Percentiles rank a stretch among this genome's conserved stretches.
These are phyloP conservation scores for Enteromius unitaeniatus DNA, from an alignment of 2,797 vertebrate genomes.

Conservation along the genomic window DNA sequence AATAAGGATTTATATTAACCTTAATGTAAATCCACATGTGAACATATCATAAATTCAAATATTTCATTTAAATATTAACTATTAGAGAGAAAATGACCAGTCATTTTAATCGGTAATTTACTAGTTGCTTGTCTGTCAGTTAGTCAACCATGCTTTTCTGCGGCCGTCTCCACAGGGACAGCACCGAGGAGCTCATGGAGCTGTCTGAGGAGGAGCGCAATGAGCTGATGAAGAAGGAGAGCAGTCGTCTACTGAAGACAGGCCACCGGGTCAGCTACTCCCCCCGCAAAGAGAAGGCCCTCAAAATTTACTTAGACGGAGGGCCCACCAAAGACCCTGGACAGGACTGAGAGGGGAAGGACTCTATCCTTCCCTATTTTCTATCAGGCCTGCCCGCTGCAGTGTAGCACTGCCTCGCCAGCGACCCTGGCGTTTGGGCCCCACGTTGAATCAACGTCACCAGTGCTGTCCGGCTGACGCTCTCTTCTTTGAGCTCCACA, in stretches of 20 bases:
- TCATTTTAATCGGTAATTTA: neutral
- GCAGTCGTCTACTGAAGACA: constrained; percentile 97
- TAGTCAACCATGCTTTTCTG: neutral
- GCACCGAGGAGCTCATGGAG: constrained; percentile 91
- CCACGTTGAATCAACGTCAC: constrained; percentile 80
- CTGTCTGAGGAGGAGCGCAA: constrained; percentile 95
- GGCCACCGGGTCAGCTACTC: constrained; percentile 98
- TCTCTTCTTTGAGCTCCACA: constrained; percentile 81
- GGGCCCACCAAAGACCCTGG: constrained; percentile 92
- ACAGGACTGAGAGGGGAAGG: constrained; percentile 86
- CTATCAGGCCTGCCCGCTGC: constrained; percentile 75
- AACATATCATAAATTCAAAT: neutral
- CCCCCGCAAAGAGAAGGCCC: constrained; percentile 98
- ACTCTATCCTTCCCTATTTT: constrained; percentile 68
- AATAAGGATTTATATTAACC: neutral
- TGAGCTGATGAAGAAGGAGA: constrained; percentile 98
- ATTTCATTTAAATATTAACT: neutral
- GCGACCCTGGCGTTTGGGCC: constrained; percentile 73
- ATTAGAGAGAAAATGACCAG: neutral
- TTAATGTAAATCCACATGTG: neutral
- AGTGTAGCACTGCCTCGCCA: constrained; percentile 80
- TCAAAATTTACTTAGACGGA: constrained; percentile 98
- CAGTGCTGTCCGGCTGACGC: constrained; percentile 81
- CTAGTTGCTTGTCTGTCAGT: neutral
- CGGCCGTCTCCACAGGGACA: constrained; percentile 80